Percentiles rank a stretch among this genome's conserved stretches.
phyloP scores from a whole-genome alignment of 2,888 invertebrate species.

The Pristionchus exspectatus region DNA sequence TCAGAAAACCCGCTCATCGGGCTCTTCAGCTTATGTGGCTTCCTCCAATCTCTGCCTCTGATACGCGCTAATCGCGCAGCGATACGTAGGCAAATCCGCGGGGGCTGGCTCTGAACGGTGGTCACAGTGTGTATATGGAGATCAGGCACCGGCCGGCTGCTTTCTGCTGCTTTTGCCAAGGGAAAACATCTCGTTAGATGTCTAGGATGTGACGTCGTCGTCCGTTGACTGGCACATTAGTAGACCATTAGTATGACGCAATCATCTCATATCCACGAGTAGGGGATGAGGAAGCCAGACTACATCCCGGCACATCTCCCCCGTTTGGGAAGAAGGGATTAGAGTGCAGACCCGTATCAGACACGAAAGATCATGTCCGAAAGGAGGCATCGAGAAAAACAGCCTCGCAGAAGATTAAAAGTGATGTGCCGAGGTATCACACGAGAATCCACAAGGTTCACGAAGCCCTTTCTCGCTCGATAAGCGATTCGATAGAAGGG shows the following conservation, averaged over 20 bases:
- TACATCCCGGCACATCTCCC: background rate
- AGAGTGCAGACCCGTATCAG: background rate
- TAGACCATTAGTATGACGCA: background rate
- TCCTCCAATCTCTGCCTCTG: background rate
- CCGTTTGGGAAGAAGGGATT: background rate
- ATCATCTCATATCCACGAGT: background rate
- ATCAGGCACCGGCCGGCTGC: background rate
- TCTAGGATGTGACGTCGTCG: background rate
- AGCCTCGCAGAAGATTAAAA: background rate
- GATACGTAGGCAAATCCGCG: conserved; percentile 3
- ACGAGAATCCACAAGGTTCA: background rate
- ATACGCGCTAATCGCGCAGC: background rate
- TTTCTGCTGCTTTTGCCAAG: background rate
- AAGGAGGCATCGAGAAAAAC: background rate
- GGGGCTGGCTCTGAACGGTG: background rate
- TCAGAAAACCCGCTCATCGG: background rate
- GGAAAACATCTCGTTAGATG: background rate
- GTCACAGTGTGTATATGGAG: background rate
- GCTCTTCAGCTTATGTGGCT: background rate
- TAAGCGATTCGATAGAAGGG: background rate
- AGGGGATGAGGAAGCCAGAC: background rate
- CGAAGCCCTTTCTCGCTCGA: background rate
- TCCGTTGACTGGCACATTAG: background rate
- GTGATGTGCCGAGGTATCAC: background rate
- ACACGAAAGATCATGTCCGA: background rate